Evolutionary conservation across 2,113 vertebrate species (phyloP).

Genomic region (Tachuris rubrigastra): DNA sequence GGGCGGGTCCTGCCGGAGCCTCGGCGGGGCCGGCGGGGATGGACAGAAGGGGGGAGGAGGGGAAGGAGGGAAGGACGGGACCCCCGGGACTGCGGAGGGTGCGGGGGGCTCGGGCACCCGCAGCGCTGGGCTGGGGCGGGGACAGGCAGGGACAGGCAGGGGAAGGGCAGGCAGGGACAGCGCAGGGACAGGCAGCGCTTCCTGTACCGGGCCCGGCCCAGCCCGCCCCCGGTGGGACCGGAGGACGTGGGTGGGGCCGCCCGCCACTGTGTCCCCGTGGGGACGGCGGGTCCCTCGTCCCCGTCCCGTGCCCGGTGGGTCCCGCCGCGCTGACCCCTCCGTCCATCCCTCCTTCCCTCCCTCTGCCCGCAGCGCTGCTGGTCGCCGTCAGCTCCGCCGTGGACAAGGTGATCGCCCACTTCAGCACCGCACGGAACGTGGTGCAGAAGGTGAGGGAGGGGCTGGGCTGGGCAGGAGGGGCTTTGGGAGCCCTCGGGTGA

Average conservation of each 20-base stretch:
- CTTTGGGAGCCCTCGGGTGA: not conserved
- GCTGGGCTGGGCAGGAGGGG: not conserved
- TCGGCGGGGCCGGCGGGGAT: not conserved
- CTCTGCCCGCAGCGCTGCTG: constrained; percentile 78
- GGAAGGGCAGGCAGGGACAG: not conserved
- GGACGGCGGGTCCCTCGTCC: not conserved
- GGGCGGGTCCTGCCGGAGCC: not conserved
- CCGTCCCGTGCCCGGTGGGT: not conserved
- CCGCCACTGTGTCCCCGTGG: not conserved
- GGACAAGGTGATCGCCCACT: constrained; percentile 90
- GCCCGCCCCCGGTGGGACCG: not conserved
- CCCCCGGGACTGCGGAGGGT: not conserved
- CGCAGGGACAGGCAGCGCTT: not conserved
- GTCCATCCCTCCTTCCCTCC: not conserved
- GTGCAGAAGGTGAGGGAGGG: constrained; percentile 90
- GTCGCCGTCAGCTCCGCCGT: constrained; percentile 85
- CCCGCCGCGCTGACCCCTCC: not conserved
- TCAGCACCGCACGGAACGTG: constrained; percentile 85
- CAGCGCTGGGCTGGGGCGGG: not conserved
- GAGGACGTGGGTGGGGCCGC: not conserved
- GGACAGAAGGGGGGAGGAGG: not conserved
- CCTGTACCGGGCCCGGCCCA: not conserved
- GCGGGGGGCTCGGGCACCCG: not conserved
- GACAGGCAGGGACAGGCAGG: not conserved
- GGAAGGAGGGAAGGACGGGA: not conserved